Conservation (phyloP, 2,797 vertebrate species). For the Fringilla coelebs region DNA sequence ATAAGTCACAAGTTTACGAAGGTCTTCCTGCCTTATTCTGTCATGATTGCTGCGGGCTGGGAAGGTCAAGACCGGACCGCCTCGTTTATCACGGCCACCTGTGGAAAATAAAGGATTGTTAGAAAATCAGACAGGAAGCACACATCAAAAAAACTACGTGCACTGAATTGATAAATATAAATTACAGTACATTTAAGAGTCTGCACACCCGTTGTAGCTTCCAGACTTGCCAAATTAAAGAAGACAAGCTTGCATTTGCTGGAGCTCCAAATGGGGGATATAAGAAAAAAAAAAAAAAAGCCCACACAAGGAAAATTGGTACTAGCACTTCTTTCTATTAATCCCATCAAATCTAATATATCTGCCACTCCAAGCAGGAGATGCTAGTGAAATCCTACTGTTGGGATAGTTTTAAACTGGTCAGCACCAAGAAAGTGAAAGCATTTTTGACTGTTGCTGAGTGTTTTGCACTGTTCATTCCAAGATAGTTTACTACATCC, state of each 20-base stretch:
- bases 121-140: slow-evolving; percentile 65
- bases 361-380: background rate
- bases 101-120: slow-evolving; percentile 59
- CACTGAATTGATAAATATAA: slow-evolving; percentile 48
- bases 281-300: background rate
- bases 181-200: slow-evolving; percentile 12
- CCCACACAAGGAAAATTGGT: background rate
- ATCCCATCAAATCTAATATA: background rate
- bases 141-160: slow-evolving; percentile 31
- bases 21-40: slow-evolving; percentile 98
- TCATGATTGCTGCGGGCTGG: slow-evolving; percentile 97
- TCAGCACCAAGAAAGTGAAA: background rate
- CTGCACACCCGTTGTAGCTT: background rate
- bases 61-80: slow-evolving; percentile 96
- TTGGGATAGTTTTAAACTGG: background rate
- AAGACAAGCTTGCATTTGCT: background rate
- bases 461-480: background rate
- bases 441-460: background rate
- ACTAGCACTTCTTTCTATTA: background rate
- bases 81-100: slow-evolving; percentile 98
- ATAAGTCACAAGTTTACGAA: slow-evolving; percentile 95
- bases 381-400: background rate
- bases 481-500: background rate
- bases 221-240: background rate
- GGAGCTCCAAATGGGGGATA: background rate